Base-by-base conservation (phyloP, 2,888 invertebrate species). In the Drosophila barbarae region DNA sequence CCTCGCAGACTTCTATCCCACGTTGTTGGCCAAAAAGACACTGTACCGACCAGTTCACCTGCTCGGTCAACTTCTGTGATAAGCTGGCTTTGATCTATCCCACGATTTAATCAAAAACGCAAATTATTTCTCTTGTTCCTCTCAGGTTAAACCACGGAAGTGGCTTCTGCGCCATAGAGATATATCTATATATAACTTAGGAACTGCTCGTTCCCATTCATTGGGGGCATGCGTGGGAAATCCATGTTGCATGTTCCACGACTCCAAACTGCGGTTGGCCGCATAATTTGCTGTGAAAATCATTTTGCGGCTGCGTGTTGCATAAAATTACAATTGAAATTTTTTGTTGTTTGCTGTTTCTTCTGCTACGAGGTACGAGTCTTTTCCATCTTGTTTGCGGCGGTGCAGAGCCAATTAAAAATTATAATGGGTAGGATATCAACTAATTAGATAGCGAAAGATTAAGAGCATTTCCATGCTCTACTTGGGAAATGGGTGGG, bases 81-180 rank as follows among this genome's bases (percentile, higher is more conserved):
- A 76, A 80, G 76, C 23, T 53, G 55, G 63, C 60, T 71, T 69
- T 73, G 73, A 75, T 75, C 74, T 76, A 77, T 85, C 85, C 84
- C 85, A 85, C 84, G 84, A 84, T 84, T 84, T 78, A 82, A 85
- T 85, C 79, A 84, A 82, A 85, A 86, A 82, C 80, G 81, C 81
- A 83, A 86, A 86, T 84, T 72, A 53, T 61, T 38, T 35, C 57
- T 38, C 34, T 49, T 56, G 47, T 15, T 26, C 50, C 51, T 50
- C 69, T 64, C 53, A 58, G 52, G 57, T 42, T 44, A 32, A 52
- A 42, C 72, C 58, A 73, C 76, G 84, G 84, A 82, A 81, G 84
- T 82, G 69, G 76, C 42, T 69, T 63, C 46, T 61, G 50, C 61
- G 35, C 60, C 23, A 26, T 32, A 36, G 41, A 55, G 15, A 32